phyloP scores from a whole-genome alignment of 2,113 vertebrate species.

The Hydrolagus affinis region DNA sequence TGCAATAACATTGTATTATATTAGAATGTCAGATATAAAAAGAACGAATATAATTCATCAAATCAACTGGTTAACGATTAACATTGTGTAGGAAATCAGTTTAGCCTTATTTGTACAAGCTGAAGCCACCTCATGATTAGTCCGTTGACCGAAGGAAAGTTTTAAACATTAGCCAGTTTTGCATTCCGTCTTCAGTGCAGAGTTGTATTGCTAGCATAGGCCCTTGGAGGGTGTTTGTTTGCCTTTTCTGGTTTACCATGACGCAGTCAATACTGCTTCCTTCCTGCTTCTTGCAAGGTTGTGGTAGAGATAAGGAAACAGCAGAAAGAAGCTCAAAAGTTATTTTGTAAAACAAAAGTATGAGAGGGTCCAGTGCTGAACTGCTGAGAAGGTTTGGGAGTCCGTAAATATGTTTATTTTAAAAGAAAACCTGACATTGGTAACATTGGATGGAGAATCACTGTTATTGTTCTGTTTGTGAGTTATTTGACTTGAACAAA shows the following conservation, averaged over 20 bases:
- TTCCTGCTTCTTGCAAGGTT: slow-evolving; percentile 63
- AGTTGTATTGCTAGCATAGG: not conserved
- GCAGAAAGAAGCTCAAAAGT: slow-evolving; percentile 39
- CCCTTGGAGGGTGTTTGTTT: slow-evolving; percentile 43
- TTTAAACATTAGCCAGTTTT: slow-evolving; percentile 8
- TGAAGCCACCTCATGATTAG: no score
- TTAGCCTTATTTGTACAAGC: not conserved
- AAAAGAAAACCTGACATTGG: not conserved
- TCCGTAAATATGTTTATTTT: not conserved
- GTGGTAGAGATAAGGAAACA: slow-evolving; percentile 59
- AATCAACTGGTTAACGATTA: not conserved
- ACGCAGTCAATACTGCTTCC: slow-evolving; percentile 68
- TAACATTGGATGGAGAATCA: not conserved
- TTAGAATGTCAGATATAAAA: no score
- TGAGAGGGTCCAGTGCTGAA: slow-evolving; percentile 39
- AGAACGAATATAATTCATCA: not conserved
- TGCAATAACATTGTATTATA: no score
- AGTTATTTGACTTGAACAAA: not conserved
- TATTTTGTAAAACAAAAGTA: not conserved
- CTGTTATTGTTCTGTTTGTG: not conserved
- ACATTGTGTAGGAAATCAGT: not conserved
- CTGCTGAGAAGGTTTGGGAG: slow-evolving; percentile 10
- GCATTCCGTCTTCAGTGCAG: not conserved
- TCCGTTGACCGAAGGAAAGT: not conserved
- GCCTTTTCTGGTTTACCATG: slow-evolving; percentile 67